Evolutionary conservation across 2,113 vertebrate genomes (phyloP), one percentile per base, ranked within the genome.

Genomic region (Peromyscus maniculatus): DNA sequence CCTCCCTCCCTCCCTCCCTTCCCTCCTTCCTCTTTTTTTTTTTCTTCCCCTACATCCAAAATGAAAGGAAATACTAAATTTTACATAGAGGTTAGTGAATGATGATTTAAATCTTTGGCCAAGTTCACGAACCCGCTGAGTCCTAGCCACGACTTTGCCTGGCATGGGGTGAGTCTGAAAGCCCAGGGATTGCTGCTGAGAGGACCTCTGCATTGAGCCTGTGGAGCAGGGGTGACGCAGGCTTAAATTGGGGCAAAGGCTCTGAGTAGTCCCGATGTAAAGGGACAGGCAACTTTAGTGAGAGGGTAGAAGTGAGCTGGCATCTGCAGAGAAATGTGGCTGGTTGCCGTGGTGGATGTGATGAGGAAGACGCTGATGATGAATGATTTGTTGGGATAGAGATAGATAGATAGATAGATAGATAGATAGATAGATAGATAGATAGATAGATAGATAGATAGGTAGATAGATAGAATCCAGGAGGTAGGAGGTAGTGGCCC

Each of bases 301-400:
- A 39, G 31, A 86, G 66, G 49, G 28, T 83, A n/a, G 57, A 72
- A 10, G 19, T 1, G 15, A 89, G 64, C 7, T 5, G 46, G 55
- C 88, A 69, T 69, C 79, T 79, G 71, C 89, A 88, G 24, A 83
- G 82, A 75, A 92, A 87, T 72, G 43, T 79, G 52, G n/a, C 43
- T 94, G 75, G 24, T 71, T 28, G 19, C 49, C 69, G 78, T 39
- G 66, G 39, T 36, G 46, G 64, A 16, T n/a, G 75, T 46, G 26
- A 64, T 5, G 26, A 66, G 62, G 26, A 31, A 80, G 72, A 22
- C 57, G 46, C 7, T 66, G 71, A 17, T 66, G 89, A 75, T 80
- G 62, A 89, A 77, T 64, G 86, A 31, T 90, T 67, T 67, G 75
- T 12, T n/a, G 71, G 80, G 67, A 12, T 7, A 52, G 52, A 52